phyloP scores from a whole-genome alignment of 1,140 invertebrate genomes.

The Drosophila ogumai region DNA sequence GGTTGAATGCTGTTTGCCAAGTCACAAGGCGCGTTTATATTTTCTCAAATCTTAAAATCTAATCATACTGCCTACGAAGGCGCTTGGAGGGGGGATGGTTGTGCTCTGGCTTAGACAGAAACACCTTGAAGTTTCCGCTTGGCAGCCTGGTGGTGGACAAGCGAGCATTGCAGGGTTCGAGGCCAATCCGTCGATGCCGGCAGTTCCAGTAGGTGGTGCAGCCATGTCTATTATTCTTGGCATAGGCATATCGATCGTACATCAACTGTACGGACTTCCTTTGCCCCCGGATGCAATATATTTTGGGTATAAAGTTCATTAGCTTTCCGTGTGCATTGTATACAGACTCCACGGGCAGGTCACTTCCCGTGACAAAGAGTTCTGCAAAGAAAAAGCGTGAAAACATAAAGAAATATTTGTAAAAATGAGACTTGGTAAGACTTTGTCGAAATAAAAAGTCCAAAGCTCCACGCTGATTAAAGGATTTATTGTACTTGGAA shows the following conservation, averaged over 20 bases:
- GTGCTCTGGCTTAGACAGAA: constrained; percentile 63
- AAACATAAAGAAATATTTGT: constrained; percentile 2
- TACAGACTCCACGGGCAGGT: constrained; percentile 32
- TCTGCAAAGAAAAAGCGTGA: constrained; percentile 34
- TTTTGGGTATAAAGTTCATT: background rate
- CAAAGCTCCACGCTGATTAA: background rate
- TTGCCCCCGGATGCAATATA: constrained; percentile 67
- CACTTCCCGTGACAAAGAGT: background rate
- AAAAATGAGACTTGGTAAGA: too few species aligned
- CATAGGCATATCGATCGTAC: constrained; percentile 61
- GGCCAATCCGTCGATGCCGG: constrained; percentile 49
- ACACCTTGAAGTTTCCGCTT: constrained; percentile 66
- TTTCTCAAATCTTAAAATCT: constrained; percentile 43
- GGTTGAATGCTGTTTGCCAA: constrained; percentile 45
- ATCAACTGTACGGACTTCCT: constrained; percentile 66
- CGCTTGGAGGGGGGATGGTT: constrained; percentile 72
- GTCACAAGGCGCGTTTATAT: constrained; percentile 48
- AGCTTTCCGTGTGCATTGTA: constrained; percentile 18
- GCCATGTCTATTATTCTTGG: constrained; percentile 66
- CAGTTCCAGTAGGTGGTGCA: constrained; percentile 79
- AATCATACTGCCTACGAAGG: constrained; percentile 11
- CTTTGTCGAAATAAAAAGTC: constrained; percentile 12
- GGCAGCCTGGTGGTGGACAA: constrained; percentile 57
- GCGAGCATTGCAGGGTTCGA: constrained; percentile 65
- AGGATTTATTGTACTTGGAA: constrained; percentile 1